Conservation (phyloP, 1,140 invertebrate genomes). For the Theocolax elegans region DNA sequence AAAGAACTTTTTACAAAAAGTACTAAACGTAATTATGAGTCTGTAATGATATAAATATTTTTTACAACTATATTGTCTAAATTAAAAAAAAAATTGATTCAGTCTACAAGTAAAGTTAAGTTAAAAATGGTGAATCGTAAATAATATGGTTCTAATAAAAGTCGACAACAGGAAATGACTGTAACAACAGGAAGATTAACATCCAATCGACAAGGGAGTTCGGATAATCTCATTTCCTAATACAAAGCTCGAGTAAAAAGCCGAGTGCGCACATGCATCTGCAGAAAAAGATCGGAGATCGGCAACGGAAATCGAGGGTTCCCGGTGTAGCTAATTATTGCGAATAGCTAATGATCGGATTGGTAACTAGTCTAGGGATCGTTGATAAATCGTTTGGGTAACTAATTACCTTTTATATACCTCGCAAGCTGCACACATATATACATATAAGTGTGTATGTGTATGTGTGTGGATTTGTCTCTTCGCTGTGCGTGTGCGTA, state of each 20-base stretch:
- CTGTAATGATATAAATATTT: too few relatives aligned
- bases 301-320: conserved; percentile 22
- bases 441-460: conserved; percentile 42
- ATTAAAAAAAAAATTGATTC: too few relatives aligned
- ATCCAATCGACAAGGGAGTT: background rate
- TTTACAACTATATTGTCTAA: too few relatives aligned
- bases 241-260: background rate
- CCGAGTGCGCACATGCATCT: background rate
- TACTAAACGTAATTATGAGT: too few relatives aligned
- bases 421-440: conserved; percentile 46
- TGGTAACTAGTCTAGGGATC: conserved; percentile 54
- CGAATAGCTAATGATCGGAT: conserved; percentile 51
- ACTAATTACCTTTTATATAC: conserved; percentile 57
- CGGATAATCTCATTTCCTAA: background rate
- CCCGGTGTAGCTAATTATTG: conserved; percentile 44
- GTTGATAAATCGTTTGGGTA: conserved; percentile 55
- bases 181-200: background rate
- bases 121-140: too few relatives aligned
- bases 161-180: background rate
- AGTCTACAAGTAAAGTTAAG: too few relatives aligned
- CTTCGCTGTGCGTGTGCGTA: too few relatives aligned
- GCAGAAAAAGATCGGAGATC: conserved; percentile 8
- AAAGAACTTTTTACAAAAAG: too few relatives aligned
- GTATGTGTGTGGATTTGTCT: too few relatives aligned
- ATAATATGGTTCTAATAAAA: too few relatives aligned